Evolutionary conservation across 2,797 vertebrate genomes (phyloP).

Genomic region (Chelon auratus): DNA sequence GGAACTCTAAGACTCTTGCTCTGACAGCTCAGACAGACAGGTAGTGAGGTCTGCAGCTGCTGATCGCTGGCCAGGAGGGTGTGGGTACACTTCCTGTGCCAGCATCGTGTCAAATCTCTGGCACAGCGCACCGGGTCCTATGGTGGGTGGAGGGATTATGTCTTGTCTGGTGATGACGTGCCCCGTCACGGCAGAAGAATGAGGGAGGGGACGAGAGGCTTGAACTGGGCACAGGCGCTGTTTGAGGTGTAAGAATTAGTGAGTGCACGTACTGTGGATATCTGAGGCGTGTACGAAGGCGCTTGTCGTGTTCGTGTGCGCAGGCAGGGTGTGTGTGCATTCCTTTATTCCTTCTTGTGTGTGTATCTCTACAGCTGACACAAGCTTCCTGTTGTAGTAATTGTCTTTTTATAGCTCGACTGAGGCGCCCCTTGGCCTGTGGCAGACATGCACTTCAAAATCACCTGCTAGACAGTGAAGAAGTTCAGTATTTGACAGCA

Average conservation of each 20-base stretch:
- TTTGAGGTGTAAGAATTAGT: slow-evolving; percentile 31
- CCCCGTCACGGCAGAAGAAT: slow-evolving; percentile 57
- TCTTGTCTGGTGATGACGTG: slow-evolving; percentile 63
- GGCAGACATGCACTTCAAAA: slow-evolving; percentile 40
- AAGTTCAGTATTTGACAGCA: slow-evolving; percentile 17
- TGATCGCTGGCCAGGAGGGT: slow-evolving; percentile 64
- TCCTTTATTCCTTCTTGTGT: slow-evolving; percentile 37
- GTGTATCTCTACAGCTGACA: slow-evolving; percentile 65
- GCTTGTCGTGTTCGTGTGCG: slow-evolving; percentile 30
- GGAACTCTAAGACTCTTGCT: slow-evolving; percentile 8
- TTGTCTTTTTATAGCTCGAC: slow-evolving; percentile 70
- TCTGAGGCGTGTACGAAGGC: slow-evolving; percentile 16
- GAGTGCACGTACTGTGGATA: slow-evolving; percentile 6
- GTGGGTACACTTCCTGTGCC: slow-evolving; percentile 72
- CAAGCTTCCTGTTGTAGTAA: slow-evolving; percentile 74
- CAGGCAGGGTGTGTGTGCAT: slow-evolving; percentile 55
- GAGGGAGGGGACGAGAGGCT: slow-evolving; percentile 39
- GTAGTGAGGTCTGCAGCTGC: slow-evolving; percentile 53
- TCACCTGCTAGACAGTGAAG: slow-evolving; percentile 48
- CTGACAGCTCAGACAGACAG: slow-evolving; percentile 48
- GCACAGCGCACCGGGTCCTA: slow-evolving; percentile 48
- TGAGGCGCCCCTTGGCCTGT: slow-evolving; percentile 47
- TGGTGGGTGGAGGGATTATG: slow-evolving; percentile 65
- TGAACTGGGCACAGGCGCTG: slow-evolving; percentile 8
- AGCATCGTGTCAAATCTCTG: slow-evolving; percentile 59